Evolutionary conservation across 1,140 invertebrate genomes (phyloP).

Genomic region (Camponotus pennsylvanicus): DNA sequence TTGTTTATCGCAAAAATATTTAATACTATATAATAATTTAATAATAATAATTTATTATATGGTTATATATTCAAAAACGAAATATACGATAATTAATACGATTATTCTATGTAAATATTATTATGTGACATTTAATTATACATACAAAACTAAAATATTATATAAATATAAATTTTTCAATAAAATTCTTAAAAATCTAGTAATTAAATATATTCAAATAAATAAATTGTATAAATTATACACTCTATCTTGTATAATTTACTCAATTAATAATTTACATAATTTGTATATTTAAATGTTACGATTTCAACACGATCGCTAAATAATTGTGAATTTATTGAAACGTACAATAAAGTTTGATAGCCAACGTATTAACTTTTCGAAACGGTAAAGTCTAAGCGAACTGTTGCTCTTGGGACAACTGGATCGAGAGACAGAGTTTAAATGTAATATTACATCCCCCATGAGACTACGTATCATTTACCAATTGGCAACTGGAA

Average conservation of each 20-base stretch:
- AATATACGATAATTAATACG: background rate
- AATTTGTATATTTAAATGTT: background rate
- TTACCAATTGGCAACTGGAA: background rate
- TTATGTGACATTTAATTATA: too few relatives aligned
- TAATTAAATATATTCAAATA: too few relatives aligned
- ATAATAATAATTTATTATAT: too few relatives aligned
- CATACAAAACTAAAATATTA: too few relatives aligned
- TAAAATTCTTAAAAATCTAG: too few relatives aligned
- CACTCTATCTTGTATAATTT: background rate
- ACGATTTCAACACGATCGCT: background rate
- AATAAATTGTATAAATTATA: too few relatives aligned
- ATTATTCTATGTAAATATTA: too few relatives aligned
- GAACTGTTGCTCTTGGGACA: background rate
- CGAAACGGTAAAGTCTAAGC: background rate
- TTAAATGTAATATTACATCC: background rate
- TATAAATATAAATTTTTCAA: too few relatives aligned
- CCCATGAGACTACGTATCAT: slow-evolving; percentile 4
- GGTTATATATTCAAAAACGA: background rate
- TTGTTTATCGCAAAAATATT: background rate
- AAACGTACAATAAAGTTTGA: background rate
- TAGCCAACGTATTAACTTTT: background rate
- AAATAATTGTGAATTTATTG: background rate
- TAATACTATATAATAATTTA: background rate
- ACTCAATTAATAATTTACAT: background rate
- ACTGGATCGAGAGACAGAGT: background rate